phyloP scores from a whole-genome alignment of 2,113 vertebrate species.

The Coracopsis vasa region DNA sequence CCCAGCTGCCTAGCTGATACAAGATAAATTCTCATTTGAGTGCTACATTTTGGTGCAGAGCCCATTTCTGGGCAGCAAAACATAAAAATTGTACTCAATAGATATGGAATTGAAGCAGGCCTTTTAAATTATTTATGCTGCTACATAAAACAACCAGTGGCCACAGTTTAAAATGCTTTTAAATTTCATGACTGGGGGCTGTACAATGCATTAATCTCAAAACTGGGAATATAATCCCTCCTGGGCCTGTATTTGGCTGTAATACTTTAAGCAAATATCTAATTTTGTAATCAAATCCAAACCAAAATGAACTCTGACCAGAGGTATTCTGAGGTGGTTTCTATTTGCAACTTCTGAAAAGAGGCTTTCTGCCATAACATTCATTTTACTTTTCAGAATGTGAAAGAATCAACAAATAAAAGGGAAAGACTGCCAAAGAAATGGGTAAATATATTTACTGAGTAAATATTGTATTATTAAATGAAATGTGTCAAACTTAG shows the following conservation, averaged over 20 bases:
- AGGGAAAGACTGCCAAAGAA: background rate
- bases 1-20: constrained; percentile 16
- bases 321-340: constrained; percentile 36
- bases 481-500: background rate
- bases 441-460: constrained; percentile 35
- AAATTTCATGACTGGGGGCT: constrained; percentile 14
- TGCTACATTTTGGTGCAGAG: background rate
- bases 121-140: constrained; percentile 24
- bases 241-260: background rate
- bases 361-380: background rate
- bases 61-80: background rate
- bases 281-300: constrained; percentile 35
- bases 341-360: constrained; percentile 9
- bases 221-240: constrained; percentile 30
- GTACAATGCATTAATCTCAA: constrained; percentile 32
- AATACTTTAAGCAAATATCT: constrained; percentile 35
- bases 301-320: constrained; percentile 4
- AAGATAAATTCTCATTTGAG: constrained; percentile 29
- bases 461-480: constrained; percentile 50
- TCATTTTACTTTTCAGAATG: background rate
- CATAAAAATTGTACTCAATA: background rate
- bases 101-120: background rate
- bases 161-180: constrained; percentile 18
- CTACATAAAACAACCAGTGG: background rate
- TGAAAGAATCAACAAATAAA: constrained; percentile 6